A percentile compares a stretch with the other conserved stretches of the same genome.
These are phyloP conservation scores for Nemotelus pantherinus DNA, from an alignment of 2,888 invertebrate species.

Conservation along the genomic window DNA sequence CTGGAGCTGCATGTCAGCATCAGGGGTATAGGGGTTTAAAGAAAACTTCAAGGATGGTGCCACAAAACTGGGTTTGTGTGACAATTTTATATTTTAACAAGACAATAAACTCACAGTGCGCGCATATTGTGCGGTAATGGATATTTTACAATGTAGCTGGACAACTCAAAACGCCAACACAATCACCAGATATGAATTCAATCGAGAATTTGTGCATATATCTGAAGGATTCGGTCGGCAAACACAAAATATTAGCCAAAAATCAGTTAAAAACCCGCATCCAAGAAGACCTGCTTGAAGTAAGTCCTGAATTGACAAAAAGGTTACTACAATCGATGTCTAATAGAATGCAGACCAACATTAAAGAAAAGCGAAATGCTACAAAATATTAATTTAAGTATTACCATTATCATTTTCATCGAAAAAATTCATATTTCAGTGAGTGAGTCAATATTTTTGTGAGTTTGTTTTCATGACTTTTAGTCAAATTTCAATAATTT, in stretches of 20 bases:
- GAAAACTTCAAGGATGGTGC: not conserved
- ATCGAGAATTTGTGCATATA: not conserved
- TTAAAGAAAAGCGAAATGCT: not conserved
- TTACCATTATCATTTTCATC: not conserved
- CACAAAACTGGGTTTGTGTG: not conserved
- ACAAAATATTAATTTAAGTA: not conserved
- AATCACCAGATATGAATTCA: not conserved
- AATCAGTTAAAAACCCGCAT: not conserved
- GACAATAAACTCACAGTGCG: not conserved
- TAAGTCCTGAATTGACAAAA: not conserved
- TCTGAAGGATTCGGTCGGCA: not conserved
- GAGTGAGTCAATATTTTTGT: not conserved
- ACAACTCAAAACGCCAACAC: not conserved
- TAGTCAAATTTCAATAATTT: not conserved
- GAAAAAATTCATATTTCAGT: not conserved
- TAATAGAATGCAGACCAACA: not conserved
- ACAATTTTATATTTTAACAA: not conserved
- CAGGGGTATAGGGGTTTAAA: not conserved
- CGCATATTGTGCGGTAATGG: not conserved
- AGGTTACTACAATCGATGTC: not conserved
- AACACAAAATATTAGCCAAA: not conserved
- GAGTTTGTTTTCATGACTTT: not conserved
- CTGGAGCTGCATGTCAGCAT: not conserved
- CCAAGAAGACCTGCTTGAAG: not conserved
- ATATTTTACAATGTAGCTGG: not conserved